These are phyloP conservation scores for Oryctes rhinoceros DNA, from an alignment of 1,140 invertebrate species.

Conservation along the genomic window DNA sequence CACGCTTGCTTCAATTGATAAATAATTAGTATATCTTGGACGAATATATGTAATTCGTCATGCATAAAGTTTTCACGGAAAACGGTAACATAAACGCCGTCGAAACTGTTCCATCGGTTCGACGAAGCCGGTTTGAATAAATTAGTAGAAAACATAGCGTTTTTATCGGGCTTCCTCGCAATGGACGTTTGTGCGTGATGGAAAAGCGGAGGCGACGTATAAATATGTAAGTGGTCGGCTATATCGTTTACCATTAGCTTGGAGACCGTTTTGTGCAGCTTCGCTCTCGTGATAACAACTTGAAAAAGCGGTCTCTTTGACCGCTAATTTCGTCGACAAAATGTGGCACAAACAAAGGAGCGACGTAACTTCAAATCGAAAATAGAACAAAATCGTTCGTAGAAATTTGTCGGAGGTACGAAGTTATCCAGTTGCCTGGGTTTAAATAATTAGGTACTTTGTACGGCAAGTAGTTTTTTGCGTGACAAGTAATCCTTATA, in stretches of 20 bases:
- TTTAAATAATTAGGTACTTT: background rate
- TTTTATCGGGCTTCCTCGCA: background rate
- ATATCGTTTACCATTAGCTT: slow-evolving; percentile 1
- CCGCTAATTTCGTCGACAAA: slow-evolving; percentile 9
- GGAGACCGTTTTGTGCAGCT: background rate
- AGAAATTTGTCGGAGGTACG: background rate
- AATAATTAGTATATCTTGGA: too few species aligned
- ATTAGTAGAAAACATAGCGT: background rate
- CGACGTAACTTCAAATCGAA: background rate
- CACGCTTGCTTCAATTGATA: too few species aligned
- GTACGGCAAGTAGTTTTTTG: background rate
- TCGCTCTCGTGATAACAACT: background rate
- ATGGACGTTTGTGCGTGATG: slow-evolving; percentile 7
- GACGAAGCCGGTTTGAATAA: background rate
- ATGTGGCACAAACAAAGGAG: background rate
- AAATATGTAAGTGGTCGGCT: slow-evolving; percentile 2
- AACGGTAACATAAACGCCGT: too few species aligned
- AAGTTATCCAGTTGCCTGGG: background rate
- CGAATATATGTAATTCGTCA: too few species aligned
- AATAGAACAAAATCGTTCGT: background rate
- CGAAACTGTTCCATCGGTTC: too few species aligned
- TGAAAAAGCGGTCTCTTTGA: background rate
- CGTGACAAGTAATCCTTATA: too few species aligned
- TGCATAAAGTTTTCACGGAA: too few species aligned
- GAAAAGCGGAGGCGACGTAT: background rate